Percentiles rank a stretch among this genome's conserved stretches.
Conservation (phyloP, 30 jellyfish, hydroid and myxozoan genomes). For the Aurelia sp. region DNA sequence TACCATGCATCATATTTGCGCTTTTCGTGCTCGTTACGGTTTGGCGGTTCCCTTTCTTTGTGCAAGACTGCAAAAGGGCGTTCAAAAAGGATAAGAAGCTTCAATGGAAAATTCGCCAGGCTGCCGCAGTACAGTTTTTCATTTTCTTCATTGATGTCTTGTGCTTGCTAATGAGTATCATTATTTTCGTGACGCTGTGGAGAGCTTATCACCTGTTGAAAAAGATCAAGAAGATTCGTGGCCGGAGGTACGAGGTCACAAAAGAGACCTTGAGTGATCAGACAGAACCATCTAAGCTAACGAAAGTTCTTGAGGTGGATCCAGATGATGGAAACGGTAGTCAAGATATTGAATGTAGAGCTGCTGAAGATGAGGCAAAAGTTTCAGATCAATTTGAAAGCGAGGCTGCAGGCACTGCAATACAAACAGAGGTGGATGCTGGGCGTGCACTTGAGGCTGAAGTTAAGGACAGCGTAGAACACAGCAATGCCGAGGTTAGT, state of each 20-base stretch:
- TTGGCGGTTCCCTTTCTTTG: constrained; percentile 63
- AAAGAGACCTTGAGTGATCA: neutral
- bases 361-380: constrained; percentile 13
- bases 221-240: constrained; percentile 41
- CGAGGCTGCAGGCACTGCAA: no score
- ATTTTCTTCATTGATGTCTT: constrained; percentile 76
- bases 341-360: neutral
- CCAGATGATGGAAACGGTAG: constrained; percentile 4
- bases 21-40: constrained; percentile 57
- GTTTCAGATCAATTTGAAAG: neutral
- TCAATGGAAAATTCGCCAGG: constrained; percentile 64
- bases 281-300: neutral
- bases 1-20: constrained; percentile 77
- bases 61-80: constrained; percentile 33
- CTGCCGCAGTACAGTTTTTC: constrained; percentile 44
- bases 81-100: neutral
- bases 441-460: no score
- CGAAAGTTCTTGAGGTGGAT: constrained; percentile 12
- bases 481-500: no score
- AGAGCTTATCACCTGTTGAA: constrained; percentile 75
- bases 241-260: neutral
- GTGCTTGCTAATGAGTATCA: constrained; percentile 60
- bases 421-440: no score
- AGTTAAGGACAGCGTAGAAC: no score
- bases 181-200: constrained; percentile 76